A percentile compares a stretch with the other conserved stretches of the same genome.
These are phyloP conservation scores for Myrmecophaga tridactyla DNA, from an alignment of 2,113 vertebrate genomes.

Conservation along the genomic window DNA sequence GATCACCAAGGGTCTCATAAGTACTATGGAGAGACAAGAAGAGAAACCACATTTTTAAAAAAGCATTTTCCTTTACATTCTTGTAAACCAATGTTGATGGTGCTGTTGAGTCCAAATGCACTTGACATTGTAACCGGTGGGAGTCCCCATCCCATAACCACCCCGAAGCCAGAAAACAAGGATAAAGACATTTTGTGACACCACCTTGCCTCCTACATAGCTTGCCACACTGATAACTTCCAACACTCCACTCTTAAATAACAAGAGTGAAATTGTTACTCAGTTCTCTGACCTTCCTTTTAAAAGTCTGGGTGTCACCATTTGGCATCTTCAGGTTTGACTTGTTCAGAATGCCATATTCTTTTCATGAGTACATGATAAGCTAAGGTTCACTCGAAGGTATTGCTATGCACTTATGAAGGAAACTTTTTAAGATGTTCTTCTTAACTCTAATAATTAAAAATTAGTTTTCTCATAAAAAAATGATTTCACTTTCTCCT, in stretches of 20 bases:
- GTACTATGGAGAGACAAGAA: not conserved
- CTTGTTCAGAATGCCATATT: conserved; percentile 45
- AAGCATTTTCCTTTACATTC: not conserved
- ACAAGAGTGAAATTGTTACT: not conserved
- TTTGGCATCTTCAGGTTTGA: conserved; percentile 46
- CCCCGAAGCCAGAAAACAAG: not conserved
- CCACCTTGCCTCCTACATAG: not conserved
- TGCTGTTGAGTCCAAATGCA: no score
- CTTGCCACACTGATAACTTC: not conserved
- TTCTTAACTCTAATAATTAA: conserved; percentile 34
- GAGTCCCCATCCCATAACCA: no score
- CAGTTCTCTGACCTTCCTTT: not conserved
- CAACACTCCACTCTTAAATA: not conserved
- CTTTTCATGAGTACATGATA: conserved; percentile 10
- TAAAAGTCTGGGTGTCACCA: not conserved
- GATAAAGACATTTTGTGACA: not conserved
- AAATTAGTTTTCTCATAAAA: conserved; percentile 62
- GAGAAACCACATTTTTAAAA: not conserved
- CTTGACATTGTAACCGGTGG: not conserved
- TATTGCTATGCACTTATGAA: not conserved
- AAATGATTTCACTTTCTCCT: conserved; percentile 30
- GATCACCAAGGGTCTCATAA: not conserved
- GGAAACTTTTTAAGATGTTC: conserved; percentile 35
- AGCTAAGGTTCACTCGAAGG: conserved; percentile 47
- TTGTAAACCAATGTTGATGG: not conserved